Evolutionary conservation across 2,113 vertebrate genomes (phyloP).

Genomic region (Labeo rohita): DNA sequence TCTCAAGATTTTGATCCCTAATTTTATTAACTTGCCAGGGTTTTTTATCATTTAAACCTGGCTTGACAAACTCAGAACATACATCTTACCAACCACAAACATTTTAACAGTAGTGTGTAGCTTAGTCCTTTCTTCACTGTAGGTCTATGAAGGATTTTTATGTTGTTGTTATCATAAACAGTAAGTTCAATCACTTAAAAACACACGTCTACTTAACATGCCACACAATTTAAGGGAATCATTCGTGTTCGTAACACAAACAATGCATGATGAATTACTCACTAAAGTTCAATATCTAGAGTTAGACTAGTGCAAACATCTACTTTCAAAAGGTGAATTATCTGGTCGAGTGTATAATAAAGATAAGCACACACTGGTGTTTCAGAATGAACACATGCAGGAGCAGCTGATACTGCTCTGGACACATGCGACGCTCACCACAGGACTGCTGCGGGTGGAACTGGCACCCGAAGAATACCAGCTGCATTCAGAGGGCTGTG

Average conservation of each 20-base stretch:
- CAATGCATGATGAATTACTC: neutral
- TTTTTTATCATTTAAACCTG: too few relatives aligned
- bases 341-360: neutral
- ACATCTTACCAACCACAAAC: neutral
- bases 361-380: conserved; percentile 14
- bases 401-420: conserved; percentile 26
- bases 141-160: neutral
- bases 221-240: neutral
- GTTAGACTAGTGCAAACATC: neutral
- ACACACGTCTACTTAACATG: neutral
- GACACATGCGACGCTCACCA: conserved; percentile 81
- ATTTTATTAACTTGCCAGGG: too few relatives aligned
- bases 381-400: conserved; percentile 21
- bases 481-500: conserved; percentile 92
- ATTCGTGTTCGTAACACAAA: neutral
- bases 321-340: neutral
- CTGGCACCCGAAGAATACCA: conserved; percentile 87
- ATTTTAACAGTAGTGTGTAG: too few relatives aligned
- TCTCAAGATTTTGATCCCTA: too few relatives aligned
- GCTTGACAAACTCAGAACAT: too few relatives aligned
- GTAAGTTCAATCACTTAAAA: neutral
- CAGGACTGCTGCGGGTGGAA: conserved; percentile 87
- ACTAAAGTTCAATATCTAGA: neutral
- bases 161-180: neutral
- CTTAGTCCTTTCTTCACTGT: neutral